Evolutionary conservation across 2,888 invertebrate species (phyloP).

Genomic region (Kuschelorhynchus macadamiae): DNA sequence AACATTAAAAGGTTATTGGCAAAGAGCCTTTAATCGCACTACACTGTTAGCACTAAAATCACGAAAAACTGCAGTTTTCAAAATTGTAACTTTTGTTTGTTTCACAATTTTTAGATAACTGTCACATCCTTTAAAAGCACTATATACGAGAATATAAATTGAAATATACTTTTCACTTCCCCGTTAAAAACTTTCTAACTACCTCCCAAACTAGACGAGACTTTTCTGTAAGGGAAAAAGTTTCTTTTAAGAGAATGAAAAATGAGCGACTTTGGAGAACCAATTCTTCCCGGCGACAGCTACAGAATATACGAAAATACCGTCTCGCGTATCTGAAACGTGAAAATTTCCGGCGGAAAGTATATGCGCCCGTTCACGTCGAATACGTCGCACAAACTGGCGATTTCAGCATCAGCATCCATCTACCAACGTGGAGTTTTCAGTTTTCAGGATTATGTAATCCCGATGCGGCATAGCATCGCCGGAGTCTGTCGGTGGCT

Average conservation of each 20-base stretch:
- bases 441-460: constrained; percentile 44
- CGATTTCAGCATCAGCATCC: constrained; percentile 25
- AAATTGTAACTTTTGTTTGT: no score
- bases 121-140: constrained; percentile 17
- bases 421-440: constrained; percentile 30
- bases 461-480: constrained; percentile 41
- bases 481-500: constrained; percentile 33
- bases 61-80: no score
- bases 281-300: constrained; percentile 17
- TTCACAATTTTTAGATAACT: not conserved
- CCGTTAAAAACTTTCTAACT: constrained; percentile 15
- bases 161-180: not conserved
- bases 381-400: constrained; percentile 36
- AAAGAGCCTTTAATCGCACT: constrained; percentile 8
- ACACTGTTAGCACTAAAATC: constrained; percentile 1
- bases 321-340: constrained; percentile 18
- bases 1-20: constrained; percentile 10
- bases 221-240: constrained; percentile 16
- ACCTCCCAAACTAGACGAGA: constrained; percentile 9
- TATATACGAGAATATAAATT: constrained; percentile 9
- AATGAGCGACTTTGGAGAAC: constrained; percentile 19
- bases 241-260: constrained; percentile 18
- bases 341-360: constrained; percentile 20
- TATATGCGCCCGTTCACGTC: constrained; percentile 22
- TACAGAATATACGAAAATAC: constrained; percentile 16